Percentiles rank a stretch among this genome's conserved stretches.
These are phyloP conservation scores for Imbricaverruca yamaguchii DNA, from an alignment of 2,888 invertebrate species.

Conservation along the genomic window DNA sequence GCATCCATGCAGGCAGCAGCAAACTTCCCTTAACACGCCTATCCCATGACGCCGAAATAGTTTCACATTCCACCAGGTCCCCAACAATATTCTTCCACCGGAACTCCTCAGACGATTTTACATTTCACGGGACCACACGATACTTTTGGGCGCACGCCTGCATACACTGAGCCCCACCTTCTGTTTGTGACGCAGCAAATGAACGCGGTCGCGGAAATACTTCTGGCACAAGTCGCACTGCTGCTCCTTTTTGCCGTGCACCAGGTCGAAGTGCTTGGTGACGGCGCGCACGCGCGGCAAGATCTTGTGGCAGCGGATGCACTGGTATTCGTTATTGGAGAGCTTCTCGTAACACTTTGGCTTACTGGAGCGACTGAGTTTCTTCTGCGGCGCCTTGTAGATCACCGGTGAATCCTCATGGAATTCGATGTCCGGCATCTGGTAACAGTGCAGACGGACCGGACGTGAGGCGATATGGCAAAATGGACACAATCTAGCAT, in stretches of 20 bases:
- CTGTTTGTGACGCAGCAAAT: neutral
- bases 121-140: too few species aligned
- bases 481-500: too few species aligned
- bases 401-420: neutral
- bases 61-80: too few species aligned
- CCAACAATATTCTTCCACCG: too few species aligned
- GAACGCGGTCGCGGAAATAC: neutral
- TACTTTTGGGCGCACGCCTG: too few species aligned
- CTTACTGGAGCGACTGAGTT: neutral
- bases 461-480: too few species aligned
- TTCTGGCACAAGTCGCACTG: conserved; percentile 11
- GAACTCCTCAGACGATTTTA: too few species aligned
- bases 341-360: conserved; percentile 8
- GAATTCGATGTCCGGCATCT: neutral
- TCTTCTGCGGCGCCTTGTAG: conserved; percentile 3
- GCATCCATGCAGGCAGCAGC: too few species aligned
- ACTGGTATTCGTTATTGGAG: conserved; percentile 4
- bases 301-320: conserved; percentile 10
- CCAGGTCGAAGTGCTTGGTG: conserved; percentile 18
- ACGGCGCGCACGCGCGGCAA: conserved; percentile 19
- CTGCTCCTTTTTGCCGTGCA: conserved; percentile 10
- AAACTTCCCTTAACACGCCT: too few species aligned
- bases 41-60: too few species aligned
- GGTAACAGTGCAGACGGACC: neutral
- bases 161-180: neutral